Evolutionary conservation across 1,140 invertebrate genomes (phyloP).

Genomic region (Caerostris darwini): DNA sequence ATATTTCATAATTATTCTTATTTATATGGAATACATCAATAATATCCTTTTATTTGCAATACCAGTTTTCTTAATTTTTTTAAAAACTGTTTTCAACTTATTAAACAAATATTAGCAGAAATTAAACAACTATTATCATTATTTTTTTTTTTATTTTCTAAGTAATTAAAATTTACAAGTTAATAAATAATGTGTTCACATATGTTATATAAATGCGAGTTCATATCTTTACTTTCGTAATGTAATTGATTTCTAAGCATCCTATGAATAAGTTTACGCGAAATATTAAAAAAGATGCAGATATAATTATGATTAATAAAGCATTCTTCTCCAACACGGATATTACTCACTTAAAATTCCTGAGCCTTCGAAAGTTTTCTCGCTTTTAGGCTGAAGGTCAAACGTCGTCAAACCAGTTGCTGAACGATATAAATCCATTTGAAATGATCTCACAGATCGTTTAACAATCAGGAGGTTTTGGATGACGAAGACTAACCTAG

Average conservation of each 20-base stretch:
- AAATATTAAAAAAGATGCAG: background rate
- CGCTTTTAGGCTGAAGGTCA: slow-evolving; percentile 40
- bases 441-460: slow-evolving; percentile 22
- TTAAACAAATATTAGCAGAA: background rate
- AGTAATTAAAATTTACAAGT: too few relatives aligned
- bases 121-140: too few relatives aligned
- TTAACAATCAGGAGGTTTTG: slow-evolving; percentile 35
- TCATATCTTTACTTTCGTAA: background rate
- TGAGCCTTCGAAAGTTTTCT: slow-evolving; percentile 5
- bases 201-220: too few relatives aligned
- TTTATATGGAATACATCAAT: too few relatives aligned
- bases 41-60: background rate
- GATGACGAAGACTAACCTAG: slow-evolving; percentile 37
- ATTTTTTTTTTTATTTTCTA: too few relatives aligned
- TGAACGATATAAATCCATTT: slow-evolving; percentile 42
- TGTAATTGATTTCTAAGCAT: background rate
- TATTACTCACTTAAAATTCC: slow-evolving; percentile 46
- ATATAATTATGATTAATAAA: slow-evolving; percentile 52
- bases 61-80: background rate
- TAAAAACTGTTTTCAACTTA: background rate
- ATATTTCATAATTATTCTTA: too few relatives aligned
- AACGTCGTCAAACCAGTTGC: slow-evolving; percentile 50
- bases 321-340: slow-evolving; percentile 56
- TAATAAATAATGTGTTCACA: too few relatives aligned
- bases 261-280: background rate